Evolutionary conservation across 2,797 vertebrate species (phyloP), one percentile per base, ranked within the genome.

Genomic region (Phalloptychus januarius): DNA sequence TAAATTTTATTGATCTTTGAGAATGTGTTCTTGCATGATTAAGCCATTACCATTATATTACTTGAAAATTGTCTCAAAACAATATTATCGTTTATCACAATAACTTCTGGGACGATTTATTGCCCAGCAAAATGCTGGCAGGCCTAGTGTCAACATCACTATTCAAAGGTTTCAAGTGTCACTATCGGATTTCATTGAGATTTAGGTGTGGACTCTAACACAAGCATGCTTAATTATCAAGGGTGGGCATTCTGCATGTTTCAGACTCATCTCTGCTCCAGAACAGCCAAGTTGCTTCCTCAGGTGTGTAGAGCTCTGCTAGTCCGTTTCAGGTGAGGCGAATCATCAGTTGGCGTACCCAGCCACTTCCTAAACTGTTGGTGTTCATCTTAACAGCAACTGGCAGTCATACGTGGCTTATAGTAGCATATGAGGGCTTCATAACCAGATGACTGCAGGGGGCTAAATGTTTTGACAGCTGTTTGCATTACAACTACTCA

Each of bases 401-500:
- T 61, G 28, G 15, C 28, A 75, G 7, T 23, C 23, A 65, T 6
- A 48, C 16, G 12, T 46, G 44, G 20, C 31, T 31, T 48, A 13
- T 46, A 75, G 31, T 48, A 45, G 20, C 13, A 18, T 20, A 16
- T 61, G 28, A 44, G 40, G 73, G n/a, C 23, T 75, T 45, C 15
- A 65, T 23, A 46, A 16, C 2, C 10, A 52, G 15, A 69, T 28
- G 20, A 52, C 38, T 23, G 18, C 25, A 52, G 1, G 16, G 13
- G 13, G 18, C 18, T 54, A 42, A 50, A 42, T 69, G 36, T 20
- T 56, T 44, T 31, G 25, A 46, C 25, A 82, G 45, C 23, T 36
- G 44, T 71, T 46, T 45, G 54, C 36, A 16, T 63, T 5, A 25
- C 4, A 48, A 28, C 11, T 25, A 97, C 98, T 96, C 92, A 99